phyloP scores from a whole-genome alignment of 2,113 vertebrate genomes.

The Zosterops borbonicus region DNA sequence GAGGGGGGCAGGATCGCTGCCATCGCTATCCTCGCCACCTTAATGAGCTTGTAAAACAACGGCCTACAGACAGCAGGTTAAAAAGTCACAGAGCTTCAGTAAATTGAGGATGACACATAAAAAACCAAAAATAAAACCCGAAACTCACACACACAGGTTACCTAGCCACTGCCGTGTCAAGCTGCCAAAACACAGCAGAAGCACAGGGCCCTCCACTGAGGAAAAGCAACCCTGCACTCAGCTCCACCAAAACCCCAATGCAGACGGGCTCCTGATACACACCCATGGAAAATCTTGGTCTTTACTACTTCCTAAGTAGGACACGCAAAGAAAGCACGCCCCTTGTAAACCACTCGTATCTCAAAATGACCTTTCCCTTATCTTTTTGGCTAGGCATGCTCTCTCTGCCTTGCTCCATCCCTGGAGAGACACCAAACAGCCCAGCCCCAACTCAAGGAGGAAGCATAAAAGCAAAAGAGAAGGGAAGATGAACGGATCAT shows the following conservation, averaged over 20 bases:
- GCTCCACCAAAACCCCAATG: accelerated
- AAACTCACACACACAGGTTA: background rate
- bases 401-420: background rate
- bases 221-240: background rate
- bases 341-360: background rate
- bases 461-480: background rate
- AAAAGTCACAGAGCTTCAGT: conserved; percentile 32
- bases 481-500: background rate
- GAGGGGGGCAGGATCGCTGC: background rate
- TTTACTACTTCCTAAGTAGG: background rate
- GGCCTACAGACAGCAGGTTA: conserved; percentile 3
- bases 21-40: background rate
- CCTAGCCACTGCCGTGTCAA: background rate
- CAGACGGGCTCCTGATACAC: background rate
- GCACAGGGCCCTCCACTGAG: background rate
- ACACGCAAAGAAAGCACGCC: accelerated
- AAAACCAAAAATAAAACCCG: background rate
- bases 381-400: background rate
- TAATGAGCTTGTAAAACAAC: conserved; percentile 55
- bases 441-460: background rate
- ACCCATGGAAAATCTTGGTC: background rate
- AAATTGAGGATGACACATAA: background rate
- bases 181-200: background rate
- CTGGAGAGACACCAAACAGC: background rate
- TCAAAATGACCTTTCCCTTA: background rate